A percentile compares a stretch with the other conserved stretches of the same genome.
These are phyloP conservation scores for Pristionchus japonicus DNA, from an alignment of 2,888 invertebrate species.

Conservation along the genomic window DNA sequence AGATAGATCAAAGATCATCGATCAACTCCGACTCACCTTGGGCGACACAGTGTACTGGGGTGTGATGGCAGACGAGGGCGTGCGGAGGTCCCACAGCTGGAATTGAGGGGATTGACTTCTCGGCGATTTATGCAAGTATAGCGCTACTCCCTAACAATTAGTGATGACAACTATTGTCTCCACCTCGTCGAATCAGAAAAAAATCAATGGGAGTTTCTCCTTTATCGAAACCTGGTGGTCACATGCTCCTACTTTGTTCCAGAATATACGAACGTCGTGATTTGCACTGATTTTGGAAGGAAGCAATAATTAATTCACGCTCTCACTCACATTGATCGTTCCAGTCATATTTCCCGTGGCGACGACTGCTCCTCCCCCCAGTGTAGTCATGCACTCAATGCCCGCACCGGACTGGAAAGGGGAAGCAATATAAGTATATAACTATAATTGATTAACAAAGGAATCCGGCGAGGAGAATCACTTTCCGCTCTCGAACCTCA, in stretches of 20 bases:
- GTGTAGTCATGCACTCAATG: conserved; percentile 22
- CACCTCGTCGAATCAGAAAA: too few relatives aligned
- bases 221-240: neutral
- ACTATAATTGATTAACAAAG: neutral
- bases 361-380: conserved; percentile 37
- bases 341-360: conserved; percentile 45
- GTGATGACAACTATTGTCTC: too few relatives aligned
- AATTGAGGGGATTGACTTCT: neutral
- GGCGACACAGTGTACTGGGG: conserved; percentile 25
- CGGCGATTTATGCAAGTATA: too few relatives aligned
- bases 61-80: neutral
- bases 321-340: conserved; percentile 38
- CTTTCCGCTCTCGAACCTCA: neutral
- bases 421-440: too few relatives aligned
- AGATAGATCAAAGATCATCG: neutral
- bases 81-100: conserved; percentile 42
- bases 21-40: neutral
- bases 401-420: conserved; percentile 26
- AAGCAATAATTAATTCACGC: neutral
- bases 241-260: neutral
- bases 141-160: too few relatives aligned
- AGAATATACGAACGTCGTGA: too few relatives aligned
- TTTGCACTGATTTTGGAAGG: too few relatives aligned
- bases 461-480: too few relatives aligned
- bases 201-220: too few relatives aligned